Evolutionary conservation across 2,888 invertebrate species (phyloP).

Genomic region (Eupithecia centaureata): DNA sequence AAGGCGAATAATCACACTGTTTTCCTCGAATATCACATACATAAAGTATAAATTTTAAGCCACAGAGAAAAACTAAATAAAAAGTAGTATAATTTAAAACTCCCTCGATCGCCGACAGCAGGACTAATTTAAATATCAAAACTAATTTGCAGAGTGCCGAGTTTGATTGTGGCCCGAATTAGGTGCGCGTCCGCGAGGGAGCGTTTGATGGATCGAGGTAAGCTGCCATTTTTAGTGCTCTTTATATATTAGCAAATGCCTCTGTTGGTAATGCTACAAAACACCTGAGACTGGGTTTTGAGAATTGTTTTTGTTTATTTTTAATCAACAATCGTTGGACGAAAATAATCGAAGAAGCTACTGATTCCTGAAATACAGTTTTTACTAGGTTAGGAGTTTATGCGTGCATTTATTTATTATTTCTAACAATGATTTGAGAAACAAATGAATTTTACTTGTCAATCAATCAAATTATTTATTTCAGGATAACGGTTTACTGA

Average conservation of each 20-base stretch:
- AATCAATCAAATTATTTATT: not conserved
- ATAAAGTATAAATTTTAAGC: not conserved
- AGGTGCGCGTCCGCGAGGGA: slow-evolving; percentile 50
- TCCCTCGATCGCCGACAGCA: slow-evolving; percentile 59
- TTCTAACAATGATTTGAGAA: too few species aligned
- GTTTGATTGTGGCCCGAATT: slow-evolving; percentile 74
- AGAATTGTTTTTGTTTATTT: not conserved
- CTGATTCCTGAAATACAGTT: too few species aligned
- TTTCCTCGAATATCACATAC: not conserved
- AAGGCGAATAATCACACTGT: not conserved
- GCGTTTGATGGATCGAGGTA: not conserved
- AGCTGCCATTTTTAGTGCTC: not conserved
- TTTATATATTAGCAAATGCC: not conserved
- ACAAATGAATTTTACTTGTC: too few species aligned
- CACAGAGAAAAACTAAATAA: too few species aligned
- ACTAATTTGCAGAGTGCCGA: slow-evolving; percentile 76
- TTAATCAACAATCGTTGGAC: too few species aligned
- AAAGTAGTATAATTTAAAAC: slow-evolving; percentile 44
- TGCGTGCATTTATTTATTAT: too few species aligned
- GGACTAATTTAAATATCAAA: slow-evolving; percentile 80
- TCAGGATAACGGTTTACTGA: not conserved
- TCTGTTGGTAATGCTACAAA: not conserved
- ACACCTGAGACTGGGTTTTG: not conserved
- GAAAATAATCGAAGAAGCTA: too few species aligned
- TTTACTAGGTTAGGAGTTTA: too few species aligned